Base-by-base conservation (phyloP, 2,113 vertebrate species). In the Embiotoca jacksoni region DNA sequence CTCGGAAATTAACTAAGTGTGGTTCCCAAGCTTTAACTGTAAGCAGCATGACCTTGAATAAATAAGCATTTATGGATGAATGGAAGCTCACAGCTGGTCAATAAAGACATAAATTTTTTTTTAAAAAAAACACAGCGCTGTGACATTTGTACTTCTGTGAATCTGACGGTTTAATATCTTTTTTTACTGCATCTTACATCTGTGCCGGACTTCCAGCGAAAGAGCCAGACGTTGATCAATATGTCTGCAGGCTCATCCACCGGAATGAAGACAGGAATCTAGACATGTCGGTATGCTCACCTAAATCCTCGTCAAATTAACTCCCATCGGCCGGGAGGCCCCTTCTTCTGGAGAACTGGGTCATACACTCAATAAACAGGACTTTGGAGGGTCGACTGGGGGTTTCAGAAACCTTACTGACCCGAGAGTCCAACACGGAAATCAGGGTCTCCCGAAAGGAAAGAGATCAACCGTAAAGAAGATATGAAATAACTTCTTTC, bases 21-120 rank as follows among this genome's bases (percentile, higher is more conserved):
- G 57, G 73, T 88, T 92, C 78, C 87, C 74, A 76, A 74, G 76
- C 36, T 2, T 68, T 73, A n/a, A 74, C 46, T 46, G 60, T 49
- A 60, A 67, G 49, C 2, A 5, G 2, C 0, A 8, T 7, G 10
- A 59, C 39, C 36, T 15, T 36, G 47, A 70, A 55, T 23, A 23
- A 54, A 9, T 9, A n/a, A 47, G n/a, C 35, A 44, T 75, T 5
- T 53, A 39, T 33, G 62, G 35, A 53, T 66, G 58, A 59, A 59
- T 4, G 35, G 54, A 69, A 62, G 13, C 16, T 53, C n/a, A 16
- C 36, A 74, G 8, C 3, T 4, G 13, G 23, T 3, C 11, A 5
- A 68, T 13, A 37, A 37, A 62, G 59, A 58, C 13, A 3, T 37
- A 23, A 23, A 1, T 23, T 23, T 23, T 23, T 23, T 23, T 23